Evolutionary conservation across 2,113 vertebrate genomes (phyloP).

Genomic region (Sander lucioperca): DNA sequence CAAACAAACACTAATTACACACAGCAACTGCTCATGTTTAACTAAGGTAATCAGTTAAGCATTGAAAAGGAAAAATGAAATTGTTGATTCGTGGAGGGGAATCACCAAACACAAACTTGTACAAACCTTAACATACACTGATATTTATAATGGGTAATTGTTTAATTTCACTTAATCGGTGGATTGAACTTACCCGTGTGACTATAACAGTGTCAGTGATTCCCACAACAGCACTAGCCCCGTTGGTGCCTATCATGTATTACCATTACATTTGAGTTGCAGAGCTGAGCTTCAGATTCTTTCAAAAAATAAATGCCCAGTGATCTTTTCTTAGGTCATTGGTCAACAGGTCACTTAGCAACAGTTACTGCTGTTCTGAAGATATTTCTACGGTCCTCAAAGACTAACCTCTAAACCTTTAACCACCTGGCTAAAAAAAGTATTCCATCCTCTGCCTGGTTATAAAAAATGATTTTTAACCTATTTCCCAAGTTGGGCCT

Average conservation of each 20-base stretch:
- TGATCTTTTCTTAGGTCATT: background rate
- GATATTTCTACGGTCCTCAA: background rate
- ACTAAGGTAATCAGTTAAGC: conserved; percentile 10
- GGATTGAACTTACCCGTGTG: conserved; percentile 1
- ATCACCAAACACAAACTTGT: conserved; percentile 24
- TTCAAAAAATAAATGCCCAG: background rate
- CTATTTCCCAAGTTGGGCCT: background rate
- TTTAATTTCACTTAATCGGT: conserved; percentile 14
- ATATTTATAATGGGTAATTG: conserved; percentile 2
- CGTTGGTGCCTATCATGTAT: background rate
- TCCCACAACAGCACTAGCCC: conserved; percentile 10
- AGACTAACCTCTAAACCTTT: background rate
- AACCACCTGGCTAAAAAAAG: background rate
- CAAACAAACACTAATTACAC: conserved; percentile 28
- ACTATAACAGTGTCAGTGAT: conserved; percentile 28
- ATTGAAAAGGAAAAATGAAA: conserved; percentile 13
- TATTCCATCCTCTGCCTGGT: background rate
- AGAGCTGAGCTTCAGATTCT: background rate
- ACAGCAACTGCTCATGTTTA: conserved; percentile 24
- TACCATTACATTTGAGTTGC: background rate
- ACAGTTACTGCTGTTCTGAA: background rate
- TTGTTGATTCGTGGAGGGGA: conserved; percentile 2
- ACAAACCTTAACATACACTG: conserved; percentile 2
- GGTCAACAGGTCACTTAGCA: background rate
- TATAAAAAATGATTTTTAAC: too few species aligned